Evolutionary conservation across 1,140 invertebrate genomes (phyloP), one percentile per base, ranked within the genome.

Genomic region (Pogonus chalceus): DNA sequence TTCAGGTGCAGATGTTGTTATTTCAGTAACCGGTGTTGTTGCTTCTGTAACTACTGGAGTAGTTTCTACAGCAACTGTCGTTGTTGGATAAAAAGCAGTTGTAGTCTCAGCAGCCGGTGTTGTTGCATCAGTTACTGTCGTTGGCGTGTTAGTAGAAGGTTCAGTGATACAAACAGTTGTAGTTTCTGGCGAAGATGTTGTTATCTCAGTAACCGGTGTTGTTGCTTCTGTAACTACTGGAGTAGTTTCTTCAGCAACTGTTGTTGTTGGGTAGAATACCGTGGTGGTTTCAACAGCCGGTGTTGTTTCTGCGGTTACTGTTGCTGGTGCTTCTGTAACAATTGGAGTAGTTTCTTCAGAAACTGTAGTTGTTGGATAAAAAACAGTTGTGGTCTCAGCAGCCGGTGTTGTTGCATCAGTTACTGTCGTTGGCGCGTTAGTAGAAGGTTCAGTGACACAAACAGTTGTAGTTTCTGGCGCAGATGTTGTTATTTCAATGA

Each of bases 191-290:
- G 2, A 62, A 31, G 9, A 49, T 58, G 37, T 55, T 57, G 35
- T 60, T 59, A 57, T 65, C 62, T 16, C 23, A 3, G 35, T 37
- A 47, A 53, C 62, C 67, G 55, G 62, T 4, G 22, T 52, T 65
- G 53, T 60, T 58, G 56, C 65, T 65, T 39, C 62, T 16, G 58
- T 57, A 12, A 24, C 7, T 23, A 66, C 59, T 53, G 18, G 47
- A 18, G 24, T 43, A 23, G 23, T 51, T 50, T 2, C 35, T 24
- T 18, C 21, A 20, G 20, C 16, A 20, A 23, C 16, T 16, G 26
- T 37, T 56, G 48, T 57, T 57, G 49, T 56, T 58, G 46, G 60
- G 20, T 1, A 63, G 35, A 7, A 47, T 58, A 24, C 56, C 55
- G 35, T 62, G 58, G 58, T 66, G 60, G 35, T 14, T 23, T 43